Percentiles rank a stretch among this genome's conserved stretches.
Conservation (phyloP, 2,797 vertebrate genomes). For the Macropus fuliginosus region DNA sequence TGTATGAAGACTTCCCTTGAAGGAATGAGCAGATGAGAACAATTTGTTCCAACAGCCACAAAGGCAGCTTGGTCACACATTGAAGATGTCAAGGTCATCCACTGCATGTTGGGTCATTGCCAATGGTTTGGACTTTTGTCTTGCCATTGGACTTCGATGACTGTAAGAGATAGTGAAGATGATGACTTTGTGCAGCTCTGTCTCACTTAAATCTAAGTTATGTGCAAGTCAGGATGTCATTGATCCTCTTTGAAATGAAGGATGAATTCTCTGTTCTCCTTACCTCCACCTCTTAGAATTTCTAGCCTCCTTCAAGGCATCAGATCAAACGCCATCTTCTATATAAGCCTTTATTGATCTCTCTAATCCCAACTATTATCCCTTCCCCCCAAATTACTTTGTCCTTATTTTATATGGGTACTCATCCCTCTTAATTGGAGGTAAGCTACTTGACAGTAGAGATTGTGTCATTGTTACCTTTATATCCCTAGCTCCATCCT, state of each 20-base stretch:
- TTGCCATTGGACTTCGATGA: too few relatives aligned
- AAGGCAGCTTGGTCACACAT: too few relatives aligned
- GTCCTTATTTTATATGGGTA: not conserved
- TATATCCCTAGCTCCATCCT: not conserved
- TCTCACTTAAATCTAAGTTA: too few relatives aligned
- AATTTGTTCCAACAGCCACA: too few relatives aligned
- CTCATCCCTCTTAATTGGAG: not conserved
- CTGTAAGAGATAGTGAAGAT: too few relatives aligned
- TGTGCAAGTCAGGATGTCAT: not conserved
- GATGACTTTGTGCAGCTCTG: too few relatives aligned
- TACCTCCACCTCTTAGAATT: not conserved
- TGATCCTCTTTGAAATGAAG: not conserved
- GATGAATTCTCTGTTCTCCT: not conserved
- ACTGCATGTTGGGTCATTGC: too few relatives aligned
- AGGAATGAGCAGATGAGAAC: too few relatives aligned
- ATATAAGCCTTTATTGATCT: not conserved
- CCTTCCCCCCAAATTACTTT: not conserved
- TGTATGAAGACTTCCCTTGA: not conserved
- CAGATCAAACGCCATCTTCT: not conserved
- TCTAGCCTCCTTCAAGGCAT: not conserved
- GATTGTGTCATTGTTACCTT: not conserved
- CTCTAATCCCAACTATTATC: not conserved
- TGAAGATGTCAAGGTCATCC: too few relatives aligned
- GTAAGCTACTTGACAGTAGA: not conserved
- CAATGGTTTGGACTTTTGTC: too few relatives aligned